phyloP scores from a whole-genome alignment of 2,888 invertebrate genomes.

The Hesperia comma region DNA sequence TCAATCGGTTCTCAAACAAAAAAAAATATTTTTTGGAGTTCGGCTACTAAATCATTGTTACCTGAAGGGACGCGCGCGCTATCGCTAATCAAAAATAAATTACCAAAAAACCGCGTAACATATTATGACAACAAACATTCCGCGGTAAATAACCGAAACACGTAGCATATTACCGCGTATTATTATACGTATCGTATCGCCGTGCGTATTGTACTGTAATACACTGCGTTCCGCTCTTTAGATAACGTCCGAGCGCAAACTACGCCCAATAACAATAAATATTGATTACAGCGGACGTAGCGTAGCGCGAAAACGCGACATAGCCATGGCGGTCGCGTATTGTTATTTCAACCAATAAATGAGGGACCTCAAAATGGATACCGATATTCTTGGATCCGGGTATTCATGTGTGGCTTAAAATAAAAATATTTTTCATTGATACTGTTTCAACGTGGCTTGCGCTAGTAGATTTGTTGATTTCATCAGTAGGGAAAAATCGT shows the following conservation, averaged over 20 bases:
- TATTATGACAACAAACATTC: slow-evolving; percentile 6
- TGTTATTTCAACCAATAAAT: not conserved
- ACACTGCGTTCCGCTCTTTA: slow-evolving; percentile 38
- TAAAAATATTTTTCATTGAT: no score
- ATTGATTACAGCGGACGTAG: slow-evolving; percentile 48
- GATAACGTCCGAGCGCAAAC: slow-evolving; percentile 44
- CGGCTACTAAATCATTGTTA: no score
- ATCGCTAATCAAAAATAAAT: no score
- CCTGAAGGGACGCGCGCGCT: no score
- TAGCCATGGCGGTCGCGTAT: slow-evolving; percentile 36
- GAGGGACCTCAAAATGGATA: not conserved
- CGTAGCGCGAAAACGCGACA: slow-evolving; percentile 40
- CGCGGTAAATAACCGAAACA: slow-evolving; percentile 29
- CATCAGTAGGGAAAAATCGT: no score
- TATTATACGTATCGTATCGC: slow-evolving; percentile 21
- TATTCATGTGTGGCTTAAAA: not conserved
- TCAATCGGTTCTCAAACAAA: no score
- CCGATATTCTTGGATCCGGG: not conserved
- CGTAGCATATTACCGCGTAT: slow-evolving; percentile 13
- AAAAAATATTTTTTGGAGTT: no score
- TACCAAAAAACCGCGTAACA: slow-evolving; percentile 5
- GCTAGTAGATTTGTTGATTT: no score
- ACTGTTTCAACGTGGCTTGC: no score
- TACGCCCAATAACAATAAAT: slow-evolving; percentile 51
- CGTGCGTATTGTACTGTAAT: slow-evolving; percentile 21